These are phyloP conservation scores for Drosophila paramelanica DNA, from an alignment of 2,888 invertebrate genomes.

Conservation along the genomic window DNA sequence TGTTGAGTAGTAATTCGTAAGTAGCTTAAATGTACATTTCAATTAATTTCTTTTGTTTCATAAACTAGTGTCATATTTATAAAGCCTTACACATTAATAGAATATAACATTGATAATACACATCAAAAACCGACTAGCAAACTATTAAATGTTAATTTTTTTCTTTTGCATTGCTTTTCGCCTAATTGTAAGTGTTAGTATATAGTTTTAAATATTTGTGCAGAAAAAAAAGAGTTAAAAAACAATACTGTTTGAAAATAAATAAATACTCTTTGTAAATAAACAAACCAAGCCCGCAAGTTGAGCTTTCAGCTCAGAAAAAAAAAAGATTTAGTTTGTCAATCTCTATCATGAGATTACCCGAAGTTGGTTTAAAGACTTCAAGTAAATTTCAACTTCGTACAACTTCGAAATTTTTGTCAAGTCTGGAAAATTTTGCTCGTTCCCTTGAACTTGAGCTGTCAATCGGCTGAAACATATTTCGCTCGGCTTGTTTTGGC, in stretches of 20 bases:
- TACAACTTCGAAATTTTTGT: slow-evolving; percentile 19
- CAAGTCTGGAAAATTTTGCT: slow-evolving; percentile 13
- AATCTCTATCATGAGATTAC: slow-evolving; percentile 15
- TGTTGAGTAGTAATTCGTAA: slow-evolving; percentile 21
- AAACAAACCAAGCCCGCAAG: not conserved
- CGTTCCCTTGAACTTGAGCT: slow-evolving; percentile 23
- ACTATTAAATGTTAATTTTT: slow-evolving; percentile 10
- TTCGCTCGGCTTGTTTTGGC: slow-evolving; percentile 28
- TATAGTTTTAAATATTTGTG: not conserved
- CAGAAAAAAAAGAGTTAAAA: too few species aligned
- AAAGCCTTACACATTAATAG: slow-evolving; percentile 1
- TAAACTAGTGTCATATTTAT: slow-evolving; percentile 15
- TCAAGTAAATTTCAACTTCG: slow-evolving; percentile 42
- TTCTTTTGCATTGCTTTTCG: slow-evolving; percentile 19
- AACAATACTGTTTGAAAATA: not conserved
- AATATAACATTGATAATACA: slow-evolving; percentile 37
- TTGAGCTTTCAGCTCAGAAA: not conserved
- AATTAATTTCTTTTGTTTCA: slow-evolving; percentile 6
- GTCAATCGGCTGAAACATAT: slow-evolving; percentile 43
- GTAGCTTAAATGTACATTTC: slow-evolving; percentile 18
- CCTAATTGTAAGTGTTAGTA: slow-evolving; percentile 7
- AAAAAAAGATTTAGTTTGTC: slow-evolving; percentile 9
- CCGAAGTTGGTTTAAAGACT: slow-evolving; percentile 18
- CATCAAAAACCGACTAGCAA: slow-evolving; percentile 26
- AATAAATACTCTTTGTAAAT: too few species aligned